Conservation (phyloP, 2,888 invertebrate genomes). For the Hypercompe scribonia region DNA sequence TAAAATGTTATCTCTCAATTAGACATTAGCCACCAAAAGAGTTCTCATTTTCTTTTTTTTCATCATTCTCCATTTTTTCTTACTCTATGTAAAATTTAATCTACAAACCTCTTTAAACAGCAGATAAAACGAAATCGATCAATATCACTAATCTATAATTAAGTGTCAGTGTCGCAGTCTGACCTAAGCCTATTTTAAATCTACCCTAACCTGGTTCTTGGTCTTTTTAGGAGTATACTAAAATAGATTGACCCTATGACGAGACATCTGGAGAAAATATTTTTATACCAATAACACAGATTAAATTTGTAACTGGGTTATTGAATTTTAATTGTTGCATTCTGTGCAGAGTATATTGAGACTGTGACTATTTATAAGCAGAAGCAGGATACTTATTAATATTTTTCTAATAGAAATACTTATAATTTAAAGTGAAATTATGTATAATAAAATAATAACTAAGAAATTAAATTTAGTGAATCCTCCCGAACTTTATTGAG, state of each 20-base stretch:
- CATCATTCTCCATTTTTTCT: background rate
- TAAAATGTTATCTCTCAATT: background rate
- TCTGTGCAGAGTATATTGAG: background rate
- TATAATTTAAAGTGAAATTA: background rate
- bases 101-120: background rate
- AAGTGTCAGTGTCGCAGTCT: background rate
- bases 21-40: background rate
- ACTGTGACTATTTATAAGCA: background rate
- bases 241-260: constrained; percentile 22
- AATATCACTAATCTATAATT: constrained; percentile 3
- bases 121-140: constrained; percentile 6
- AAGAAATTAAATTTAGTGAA: background rate
- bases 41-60: no score
- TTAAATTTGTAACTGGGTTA: constrained; percentile 43
- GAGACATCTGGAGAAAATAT: constrained; percentile 64
- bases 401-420: no score
- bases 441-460: background rate
- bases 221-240: constrained; percentile 10
- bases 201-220: constrained; percentile 6
- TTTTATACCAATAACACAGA: constrained; percentile 68
- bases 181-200: constrained; percentile 15
- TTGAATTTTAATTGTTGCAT: background rate
- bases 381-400: background rate
- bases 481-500: background rate
- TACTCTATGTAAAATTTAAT: background rate